Base-by-base conservation (phyloP, 2,888 invertebrate species). In the Ectemnius lituratus region DNA sequence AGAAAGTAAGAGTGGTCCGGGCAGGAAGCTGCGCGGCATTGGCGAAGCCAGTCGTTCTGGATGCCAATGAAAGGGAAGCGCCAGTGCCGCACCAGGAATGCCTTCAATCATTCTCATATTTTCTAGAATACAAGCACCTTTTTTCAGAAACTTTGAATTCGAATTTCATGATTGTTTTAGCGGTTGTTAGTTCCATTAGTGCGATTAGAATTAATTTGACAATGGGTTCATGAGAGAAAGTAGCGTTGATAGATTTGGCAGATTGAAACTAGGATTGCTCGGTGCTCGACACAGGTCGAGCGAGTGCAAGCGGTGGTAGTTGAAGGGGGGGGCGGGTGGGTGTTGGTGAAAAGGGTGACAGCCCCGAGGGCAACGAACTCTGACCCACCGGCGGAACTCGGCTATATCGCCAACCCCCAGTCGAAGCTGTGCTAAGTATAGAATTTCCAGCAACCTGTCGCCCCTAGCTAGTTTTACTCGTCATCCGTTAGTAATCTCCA, bases 31-130 rank as follows among this genome's bases (percentile, higher is more conserved):
- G 37, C 37, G 75, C 84, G 81, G 79, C 80, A 76, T 70, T 65
- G 61, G 63, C 72, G 81, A 82, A 87, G 83, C 84, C 80, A 82
- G 83, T 82, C 79, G 73, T 86, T 85, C 87, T 85, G 85, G 87
- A 88, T 89, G 84, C 88, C 88, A 84, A 88, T 85, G 89, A 89
- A 89, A 89, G 89, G 86, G 88, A 89, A 86, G 86, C 69, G 69
- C 64, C 28, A 47, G 67, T n/a, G n/a, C 62, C 62, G 62, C 28
- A 69, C 23, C 20, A 6, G 6, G 46, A 66, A 28, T 65, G 63
- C 69, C 70, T 6, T 37, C 37, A 8, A 37, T 74, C 67, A 59
- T 76, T 65, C 64, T 60, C 70, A 76, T 70, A 67, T 67, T 45
- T 20, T 47, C 11, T 11, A 8, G 18, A 45, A 37, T 14, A 28